Evolutionary conservation across 1,140 invertebrate genomes (phyloP).

Genomic region (Sitophilus oryzae): DNA sequence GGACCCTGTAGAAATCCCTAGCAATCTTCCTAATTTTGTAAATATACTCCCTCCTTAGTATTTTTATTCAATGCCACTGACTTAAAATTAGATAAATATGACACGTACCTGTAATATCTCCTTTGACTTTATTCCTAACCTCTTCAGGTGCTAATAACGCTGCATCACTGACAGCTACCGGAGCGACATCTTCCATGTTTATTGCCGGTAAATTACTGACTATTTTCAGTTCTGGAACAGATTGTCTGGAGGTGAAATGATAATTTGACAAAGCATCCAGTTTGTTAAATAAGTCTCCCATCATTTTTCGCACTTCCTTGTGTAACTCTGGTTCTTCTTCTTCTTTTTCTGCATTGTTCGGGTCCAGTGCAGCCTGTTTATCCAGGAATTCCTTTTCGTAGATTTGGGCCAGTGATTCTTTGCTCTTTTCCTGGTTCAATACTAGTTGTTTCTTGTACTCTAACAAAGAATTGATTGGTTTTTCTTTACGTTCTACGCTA

Average conservation of each 20-base stretch:
- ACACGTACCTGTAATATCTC: constrained; percentile 58
- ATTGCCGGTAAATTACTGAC: constrained; percentile 88
- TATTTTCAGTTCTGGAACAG: constrained; percentile 82
- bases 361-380: constrained; percentile 63
- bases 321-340: constrained; percentile 66
- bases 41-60: too few relatives aligned
- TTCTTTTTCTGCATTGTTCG: constrained; percentile 54
- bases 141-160: constrained; percentile 90
- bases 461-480: constrained; percentile 73
- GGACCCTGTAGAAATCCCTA: too few relatives aligned
- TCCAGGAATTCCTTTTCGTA: constrained; percentile 92
- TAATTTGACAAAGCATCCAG: constrained; percentile 91
- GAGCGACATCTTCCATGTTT: constrained; percentile 93
- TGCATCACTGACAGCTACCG: constrained; percentile 76
- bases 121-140: constrained; percentile 72
- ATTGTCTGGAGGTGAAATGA: constrained; percentile 86
- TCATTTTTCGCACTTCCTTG: constrained; percentile 67
- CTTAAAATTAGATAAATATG: background rate
- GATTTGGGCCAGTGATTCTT: constrained; percentile 87
- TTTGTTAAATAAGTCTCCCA: constrained; percentile 78
- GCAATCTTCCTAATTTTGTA: too few relatives aligned
- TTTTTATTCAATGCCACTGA: too few relatives aligned
- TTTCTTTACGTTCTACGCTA: constrained; percentile 87
- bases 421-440: constrained; percentile 93
- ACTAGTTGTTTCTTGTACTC: constrained; percentile 88